Evolutionary conservation across 2,797 vertebrate genomes (phyloP), one percentile per base, ranked within the genome.

Genomic region (Sebastes oblongus): DNA sequence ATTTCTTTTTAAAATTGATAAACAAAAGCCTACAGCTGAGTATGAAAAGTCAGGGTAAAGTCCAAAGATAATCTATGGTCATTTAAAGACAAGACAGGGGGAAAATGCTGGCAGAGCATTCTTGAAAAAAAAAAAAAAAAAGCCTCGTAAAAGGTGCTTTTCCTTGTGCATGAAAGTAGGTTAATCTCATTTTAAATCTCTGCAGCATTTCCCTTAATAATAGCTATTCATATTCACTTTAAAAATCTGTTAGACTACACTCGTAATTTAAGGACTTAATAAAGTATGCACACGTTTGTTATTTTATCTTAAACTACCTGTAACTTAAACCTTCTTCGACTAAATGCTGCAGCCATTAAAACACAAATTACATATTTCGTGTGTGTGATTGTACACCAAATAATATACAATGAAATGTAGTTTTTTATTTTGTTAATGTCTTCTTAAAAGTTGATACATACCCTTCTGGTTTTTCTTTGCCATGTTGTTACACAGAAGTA

Each of bases 391-490:
- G 11, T 6, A 12, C 36, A 54, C 6, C 4, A 27, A 29, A 59
- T 7, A 22, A 22, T 4, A 58, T 8, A 58, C 34, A 54, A 56
- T 24, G 18, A 54, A 55, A 50, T 29, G 10, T 2, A 30, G 6
- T 29, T 24, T 42, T 25, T 9, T 32, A 16, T 18, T 61, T 24
- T 5, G 24, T 5, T 4, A 14, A 27, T 25, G 20, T 74, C 34
- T 75, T 72, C n/a, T 3, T 11, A 60, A 46, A 74, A 70, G 2
- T 27, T 52, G 54, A 61, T 20, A 86, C 95, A 64, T 84, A 96
- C 96, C 96, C 82, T 91, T 96, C 30, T 91, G 93, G 91, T 95
- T 95, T 85, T 94, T 96, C 92, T 95, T 96, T 4, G 96, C 94
- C 96, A 96, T 96, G 67, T 64, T 90, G 80, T 78, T 78, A 72